phyloP scores from a whole-genome alignment of 2,113 vertebrate species.

The Callaeas wilsoni region DNA sequence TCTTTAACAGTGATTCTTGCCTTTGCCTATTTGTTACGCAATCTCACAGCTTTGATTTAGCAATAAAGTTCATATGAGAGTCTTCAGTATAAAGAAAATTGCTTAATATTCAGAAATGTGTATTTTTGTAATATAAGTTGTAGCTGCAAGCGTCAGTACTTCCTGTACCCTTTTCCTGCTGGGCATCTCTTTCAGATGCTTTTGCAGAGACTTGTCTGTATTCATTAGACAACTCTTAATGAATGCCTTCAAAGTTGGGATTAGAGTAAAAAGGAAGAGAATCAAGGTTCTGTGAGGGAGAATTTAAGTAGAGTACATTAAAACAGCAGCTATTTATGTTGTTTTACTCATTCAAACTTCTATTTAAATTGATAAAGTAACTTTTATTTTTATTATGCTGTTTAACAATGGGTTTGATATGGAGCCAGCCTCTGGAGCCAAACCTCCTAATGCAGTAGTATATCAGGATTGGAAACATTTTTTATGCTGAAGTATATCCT shows the following conservation, averaged over 20 bases:
- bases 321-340: conserved; percentile 14
- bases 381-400: conserved; percentile 41
- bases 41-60: not conserved
- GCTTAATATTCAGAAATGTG: conserved; percentile 7
- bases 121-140: not conserved
- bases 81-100: not conserved
- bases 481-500: not conserved
- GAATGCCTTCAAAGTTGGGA: conserved; percentile 43
- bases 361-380: conserved; percentile 55
- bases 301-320: conserved; percentile 2
- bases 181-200: conserved; percentile 40
- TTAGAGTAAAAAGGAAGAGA: conserved; percentile 43
- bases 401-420: conserved; percentile 29
- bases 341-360: conserved; percentile 40
- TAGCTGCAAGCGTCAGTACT: conserved; percentile 18
- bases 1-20: not conserved
- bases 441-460: conserved; percentile 11
- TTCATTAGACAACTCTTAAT: conserved; percentile 39
- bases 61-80: not conserved
- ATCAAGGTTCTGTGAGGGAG: conserved; percentile 1
- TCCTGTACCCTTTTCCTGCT: conserved; percentile 49
- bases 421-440: conserved; percentile 33
- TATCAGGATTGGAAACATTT: not conserved
- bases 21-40: not conserved
- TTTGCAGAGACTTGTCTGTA: conserved; percentile 48